Evolutionary conservation across 2,113 vertebrate species (phyloP), one percentile per base, ranked within the genome.

Genomic region (Eira barbara): DNA sequence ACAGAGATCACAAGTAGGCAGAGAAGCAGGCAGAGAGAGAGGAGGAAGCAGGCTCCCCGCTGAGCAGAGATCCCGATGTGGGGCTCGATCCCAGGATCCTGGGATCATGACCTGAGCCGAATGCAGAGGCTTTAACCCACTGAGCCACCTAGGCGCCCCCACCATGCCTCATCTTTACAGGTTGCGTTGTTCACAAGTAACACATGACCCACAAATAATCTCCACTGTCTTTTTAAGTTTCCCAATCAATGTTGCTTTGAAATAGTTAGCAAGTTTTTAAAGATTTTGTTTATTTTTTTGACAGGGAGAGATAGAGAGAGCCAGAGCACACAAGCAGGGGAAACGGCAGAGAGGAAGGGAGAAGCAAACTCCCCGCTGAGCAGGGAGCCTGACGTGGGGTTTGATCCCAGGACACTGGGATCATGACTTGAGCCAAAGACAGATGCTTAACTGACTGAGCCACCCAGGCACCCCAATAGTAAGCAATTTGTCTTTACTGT

Each of bases 141-240:
- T 42, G 39, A 42, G 39, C 39, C 39, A 42, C 39, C 39, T 42
- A 42, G 39, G 39, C 39, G 39, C 39, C 39, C 9, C 82, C 42
- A 20, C 27, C 57, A 52, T 57, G 49, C 39, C 29, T 63, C 31
- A n/a, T 27, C 31, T 93, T 91, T 42, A 61, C 69, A 76, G 49
- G 17, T 57, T 95, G 59, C 59, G 57, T 25, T 76, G 29, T 34
- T 93, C 65, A 78, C 67, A 96, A 39, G 67, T 47, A n/a, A 63
- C 2, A 73, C 27, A 78, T 49, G 15, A 21, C 15, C 65, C 73
- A 14, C 10, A 69, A 69, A 69, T 49, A 78, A 87, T 49, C 42
- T 93, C 65, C 59, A n/a, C 59, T 71, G 31, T 83, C 65, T 89
- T 95, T 95, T 94, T 84, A 59, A 74, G 47, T 80, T 95, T 88